Base-by-base conservation (phyloP, 2,113 vertebrate genomes). In the Halcyon senegalensis region DNA sequence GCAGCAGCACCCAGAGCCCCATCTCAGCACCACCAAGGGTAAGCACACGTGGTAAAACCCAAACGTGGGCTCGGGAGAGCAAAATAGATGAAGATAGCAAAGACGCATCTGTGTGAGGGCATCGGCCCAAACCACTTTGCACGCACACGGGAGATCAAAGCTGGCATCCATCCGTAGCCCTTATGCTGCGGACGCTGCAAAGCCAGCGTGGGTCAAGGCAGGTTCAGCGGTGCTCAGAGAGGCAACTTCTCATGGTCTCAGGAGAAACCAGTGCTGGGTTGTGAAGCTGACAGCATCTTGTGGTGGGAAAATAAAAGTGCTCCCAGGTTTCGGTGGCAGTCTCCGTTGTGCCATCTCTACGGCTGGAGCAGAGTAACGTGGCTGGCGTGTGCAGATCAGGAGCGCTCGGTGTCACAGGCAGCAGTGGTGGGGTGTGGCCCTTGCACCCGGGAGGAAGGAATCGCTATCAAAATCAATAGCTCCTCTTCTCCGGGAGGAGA, bases 401-500 rank as follows among this genome's bases (percentile, higher is more conserved):
- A 84, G 62, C 31, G 69, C 67, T 76, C 10, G 0, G 73, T 50
- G 72, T 69, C 46, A 25, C 80, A 9, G 70, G 43, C 11, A 2
- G 82, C 2, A 4, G 4, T 37, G 69, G 39, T 37, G 70, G 82
- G 58, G 37, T 67, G 72, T 66, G 87, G 79, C 83, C 75, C 90
- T 87, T 75, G 43, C 79, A 31, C 35, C 0, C 20, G 58, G 7
- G 35, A 86, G 74, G 91, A 68, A 73, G 90, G 91, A 69, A 97
- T 98, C 94, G 13, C 35, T 97, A 58, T 70, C 96, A 96, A 92
- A 95, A 97, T 98, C 98, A 91, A 96, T 97, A 97, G 18, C 89
- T 93, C 28, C 37, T 59, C 87, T 88, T 96, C 95, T 83, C 58
- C 3, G 78, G 46, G 75, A 91, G 39, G 90, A 79, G 46, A 91